Conservation (phyloP, 2,113 vertebrate species). For the Peromyscus polionotus region DNA sequence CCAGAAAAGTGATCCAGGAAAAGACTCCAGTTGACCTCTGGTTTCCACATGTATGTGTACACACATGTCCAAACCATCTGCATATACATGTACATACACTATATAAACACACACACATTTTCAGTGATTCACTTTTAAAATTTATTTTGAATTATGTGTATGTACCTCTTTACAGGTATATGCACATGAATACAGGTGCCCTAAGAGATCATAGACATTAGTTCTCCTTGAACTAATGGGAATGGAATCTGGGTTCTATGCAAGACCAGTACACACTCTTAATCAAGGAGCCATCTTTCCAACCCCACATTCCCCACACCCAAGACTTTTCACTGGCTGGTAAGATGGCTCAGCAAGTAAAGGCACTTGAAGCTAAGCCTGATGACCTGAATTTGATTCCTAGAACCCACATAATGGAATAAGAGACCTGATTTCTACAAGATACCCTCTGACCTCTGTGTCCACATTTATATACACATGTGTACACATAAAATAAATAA, state of each 20-base stretch:
- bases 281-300: not conserved
- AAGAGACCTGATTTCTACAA: too few species aligned
- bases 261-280: not conserved
- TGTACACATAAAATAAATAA: too few species aligned
- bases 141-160: not conserved
- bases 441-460: too few species aligned
- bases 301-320: too few species aligned
- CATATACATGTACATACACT: not conserved
- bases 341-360: too few species aligned
- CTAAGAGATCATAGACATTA: not conserved
- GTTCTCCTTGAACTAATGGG: not conserved
- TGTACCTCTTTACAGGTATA: not conserved
- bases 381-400: too few species aligned
- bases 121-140: not conserved
- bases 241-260: not conserved
- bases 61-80: not conserved
- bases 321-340: too few species aligned
- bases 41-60: not conserved
- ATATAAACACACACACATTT: not conserved
- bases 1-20: not conserved
- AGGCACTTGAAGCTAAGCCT: too few species aligned
- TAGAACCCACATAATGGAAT: too few species aligned
- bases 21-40: not conserved
- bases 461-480: too few species aligned
- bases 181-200: not conserved